Conservation (phyloP, 2,797 vertebrate species). For the Helarctos malayanus region DNA sequence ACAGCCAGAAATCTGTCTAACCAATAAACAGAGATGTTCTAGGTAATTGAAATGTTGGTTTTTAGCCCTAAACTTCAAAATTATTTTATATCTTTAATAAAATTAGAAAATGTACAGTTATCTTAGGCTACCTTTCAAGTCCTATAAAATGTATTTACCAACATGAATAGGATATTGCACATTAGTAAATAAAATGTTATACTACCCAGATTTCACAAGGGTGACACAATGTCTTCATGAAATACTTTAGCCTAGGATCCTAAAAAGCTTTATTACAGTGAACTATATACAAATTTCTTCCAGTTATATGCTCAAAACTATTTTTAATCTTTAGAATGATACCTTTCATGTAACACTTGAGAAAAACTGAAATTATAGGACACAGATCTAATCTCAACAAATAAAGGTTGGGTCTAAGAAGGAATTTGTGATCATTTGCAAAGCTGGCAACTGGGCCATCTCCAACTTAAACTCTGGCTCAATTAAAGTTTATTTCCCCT, state of each 20-base stretch:
- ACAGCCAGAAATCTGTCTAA: not conserved
- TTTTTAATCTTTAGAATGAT: not conserved
- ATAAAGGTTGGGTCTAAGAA: not conserved
- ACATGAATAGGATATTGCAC: not conserved
- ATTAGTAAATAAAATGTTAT: slow-evolving; percentile 4
- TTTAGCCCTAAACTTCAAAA: slow-evolving; percentile 25
- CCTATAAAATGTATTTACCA: not conserved
- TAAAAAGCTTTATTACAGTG: not conserved
- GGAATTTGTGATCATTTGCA: not conserved
- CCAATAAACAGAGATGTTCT: not conserved
- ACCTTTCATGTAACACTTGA: not conserved
- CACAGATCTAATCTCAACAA: not conserved
- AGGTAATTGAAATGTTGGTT: not conserved
- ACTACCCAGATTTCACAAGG: not conserved
- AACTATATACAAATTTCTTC: not conserved
- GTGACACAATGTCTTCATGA: not conserved
- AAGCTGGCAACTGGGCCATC: not conserved
- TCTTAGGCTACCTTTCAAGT: not conserved
- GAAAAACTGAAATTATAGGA: slow-evolving; percentile 25
- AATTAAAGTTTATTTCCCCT: slow-evolving; percentile 46
- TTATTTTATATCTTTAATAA: not conserved
- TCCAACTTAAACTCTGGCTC: not conserved
- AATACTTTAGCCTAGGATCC: not conserved
- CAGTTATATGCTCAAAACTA: not conserved
- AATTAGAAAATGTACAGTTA: slow-evolving; percentile 1